Evolutionary conservation across 1,140 invertebrate species (phyloP).

Genomic region (Lepidurus couesii): DNA sequence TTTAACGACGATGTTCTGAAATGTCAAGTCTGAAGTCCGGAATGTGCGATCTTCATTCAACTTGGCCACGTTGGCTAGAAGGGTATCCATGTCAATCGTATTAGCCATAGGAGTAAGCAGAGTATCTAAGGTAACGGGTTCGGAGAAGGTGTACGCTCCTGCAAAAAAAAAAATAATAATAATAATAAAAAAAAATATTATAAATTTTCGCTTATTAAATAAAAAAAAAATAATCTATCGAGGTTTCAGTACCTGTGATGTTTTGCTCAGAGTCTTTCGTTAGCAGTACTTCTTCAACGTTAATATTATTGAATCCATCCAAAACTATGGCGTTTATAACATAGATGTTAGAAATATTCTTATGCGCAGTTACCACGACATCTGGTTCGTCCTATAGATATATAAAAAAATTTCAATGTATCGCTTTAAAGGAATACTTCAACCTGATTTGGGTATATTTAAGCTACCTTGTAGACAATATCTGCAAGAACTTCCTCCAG

Average conservation of each 20-base stretch:
- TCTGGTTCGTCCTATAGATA: background rate
- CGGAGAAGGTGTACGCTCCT: background rate
- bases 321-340: background rate
- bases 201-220: background rate
- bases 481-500: background rate
- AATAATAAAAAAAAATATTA: background rate
- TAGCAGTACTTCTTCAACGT: background rate
- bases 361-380: background rate
- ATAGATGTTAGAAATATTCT: background rate
- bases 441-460: background rate
- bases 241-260: background rate
- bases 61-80: background rate
- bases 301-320: background rate
- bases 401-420: background rate
- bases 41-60: background rate
- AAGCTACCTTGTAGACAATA: background rate
- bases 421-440: background rate
- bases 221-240: background rate
- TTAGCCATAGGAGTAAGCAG: background rate
- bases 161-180: background rate
- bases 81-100: background rate
- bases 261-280: background rate
- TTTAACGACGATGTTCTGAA: background rate
- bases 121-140: background rate
- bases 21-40: background rate